Percentiles rank a stretch among this genome's conserved stretches.
phyloP scores from a whole-genome alignment of 1,140 invertebrate genomes.

The Zaprionus tsacasi region DNA sequence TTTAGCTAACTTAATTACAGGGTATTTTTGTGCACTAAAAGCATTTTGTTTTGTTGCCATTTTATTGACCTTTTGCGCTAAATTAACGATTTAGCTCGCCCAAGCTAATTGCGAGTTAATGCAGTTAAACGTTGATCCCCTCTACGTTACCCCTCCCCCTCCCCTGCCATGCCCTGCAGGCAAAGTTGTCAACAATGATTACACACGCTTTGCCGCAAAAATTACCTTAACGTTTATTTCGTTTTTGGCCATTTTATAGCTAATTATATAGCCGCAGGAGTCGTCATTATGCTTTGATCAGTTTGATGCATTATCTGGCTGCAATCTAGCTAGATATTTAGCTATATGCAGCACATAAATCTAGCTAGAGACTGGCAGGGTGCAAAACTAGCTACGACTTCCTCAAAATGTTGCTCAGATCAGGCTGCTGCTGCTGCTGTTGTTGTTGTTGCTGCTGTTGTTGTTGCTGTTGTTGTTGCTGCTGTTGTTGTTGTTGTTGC shows the following conservation, averaged over 20 bases:
- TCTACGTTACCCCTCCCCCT: not conserved
- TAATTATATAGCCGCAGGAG: slow-evolving; percentile 54
- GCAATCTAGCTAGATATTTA: slow-evolving; percentile 10
- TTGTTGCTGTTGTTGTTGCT: too few species aligned
- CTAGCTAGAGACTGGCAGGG: slow-evolving; percentile 30
- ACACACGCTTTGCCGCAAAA: slow-evolving; percentile 25
- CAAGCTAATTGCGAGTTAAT: slow-evolving; percentile 62
- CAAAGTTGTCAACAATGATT: slow-evolving; percentile 19
- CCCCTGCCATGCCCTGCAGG: slow-evolving; percentile 6
- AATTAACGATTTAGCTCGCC: not conserved
- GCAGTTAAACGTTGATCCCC: slow-evolving; percentile 35
- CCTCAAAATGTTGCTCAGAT: slow-evolving; percentile 4
- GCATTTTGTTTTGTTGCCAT: slow-evolving; percentile 11
- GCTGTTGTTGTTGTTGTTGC: slow-evolving; percentile 33
- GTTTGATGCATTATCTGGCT: not conserved
- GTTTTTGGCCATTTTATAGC: slow-evolving; percentile 43
- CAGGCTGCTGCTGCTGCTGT: slow-evolving; percentile 14
- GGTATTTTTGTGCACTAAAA: slow-evolving; percentile 16
- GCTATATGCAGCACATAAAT: slow-evolving; percentile 17
- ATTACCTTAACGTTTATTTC: slow-evolving; percentile 28
- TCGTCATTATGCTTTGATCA: not conserved
- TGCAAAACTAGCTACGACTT: slow-evolving; percentile 5
- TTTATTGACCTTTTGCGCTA: slow-evolving; percentile 37
- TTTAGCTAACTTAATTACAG: slow-evolving; percentile 27
- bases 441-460: too few species aligned